Evolutionary conservation across 64 coral and sea anemone genomes (phyloP).

Genomic region (Montipora foliosa): DNA sequence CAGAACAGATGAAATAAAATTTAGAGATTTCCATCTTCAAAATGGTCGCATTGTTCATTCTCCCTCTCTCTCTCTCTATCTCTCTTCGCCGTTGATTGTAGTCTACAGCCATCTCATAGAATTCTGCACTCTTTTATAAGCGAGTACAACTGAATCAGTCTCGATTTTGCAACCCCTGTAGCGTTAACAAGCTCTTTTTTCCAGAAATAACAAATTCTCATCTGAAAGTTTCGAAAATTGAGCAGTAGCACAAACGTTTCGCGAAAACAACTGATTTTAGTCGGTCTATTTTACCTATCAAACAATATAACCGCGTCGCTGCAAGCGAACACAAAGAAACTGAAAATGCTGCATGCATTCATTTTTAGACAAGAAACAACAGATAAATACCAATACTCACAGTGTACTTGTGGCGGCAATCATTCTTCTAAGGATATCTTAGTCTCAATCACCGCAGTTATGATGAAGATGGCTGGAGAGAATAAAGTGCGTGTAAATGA

Average conservation of each 20-base stretch:
- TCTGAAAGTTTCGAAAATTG: neutral
- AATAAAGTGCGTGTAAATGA: neutral
- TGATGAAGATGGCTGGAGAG: neutral
- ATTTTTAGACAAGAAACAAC: neutral
- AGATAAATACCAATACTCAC: conserved; percentile 44
- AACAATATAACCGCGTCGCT: neutral
- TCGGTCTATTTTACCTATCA: neutral
- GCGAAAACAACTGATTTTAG: neutral
- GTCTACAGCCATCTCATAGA: no score
- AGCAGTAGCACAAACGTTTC: neutral
- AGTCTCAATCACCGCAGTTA: neutral
- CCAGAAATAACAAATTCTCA: neutral
- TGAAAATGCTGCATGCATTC: neutral
- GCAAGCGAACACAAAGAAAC: neutral
- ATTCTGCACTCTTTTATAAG: no score
- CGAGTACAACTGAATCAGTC: no score
- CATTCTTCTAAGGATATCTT: neutral
- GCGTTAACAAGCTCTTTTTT: neutral
- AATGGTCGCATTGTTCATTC: no score
- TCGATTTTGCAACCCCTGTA: no score
- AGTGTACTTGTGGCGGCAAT: conserved; percentile 41
- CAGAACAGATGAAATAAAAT: no score
- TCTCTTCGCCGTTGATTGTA: no score
- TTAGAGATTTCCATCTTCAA: no score
- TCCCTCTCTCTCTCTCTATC: no score